phyloP scores from a whole-genome alignment of 2,888 invertebrate genomes.

The Dioctria linearis region DNA sequence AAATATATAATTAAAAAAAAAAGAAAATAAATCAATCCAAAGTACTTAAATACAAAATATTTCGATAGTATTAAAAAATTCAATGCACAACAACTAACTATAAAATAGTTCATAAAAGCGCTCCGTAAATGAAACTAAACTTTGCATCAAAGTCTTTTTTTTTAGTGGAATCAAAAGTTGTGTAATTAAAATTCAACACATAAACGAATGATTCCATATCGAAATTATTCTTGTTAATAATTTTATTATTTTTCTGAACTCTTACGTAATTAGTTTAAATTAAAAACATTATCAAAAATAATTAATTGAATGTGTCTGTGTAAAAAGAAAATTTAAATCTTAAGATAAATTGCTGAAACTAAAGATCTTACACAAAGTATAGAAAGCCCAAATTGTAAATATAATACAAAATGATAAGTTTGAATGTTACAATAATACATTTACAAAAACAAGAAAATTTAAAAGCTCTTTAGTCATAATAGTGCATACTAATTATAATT shows the following conservation, averaged over 20 bases:
- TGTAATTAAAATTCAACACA: background rate
- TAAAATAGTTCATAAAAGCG: slow-evolving; percentile 22
- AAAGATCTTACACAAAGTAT: slow-evolving; percentile 7
- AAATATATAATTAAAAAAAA: slow-evolving; percentile 19
- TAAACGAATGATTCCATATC: background rate
- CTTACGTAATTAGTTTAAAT: slow-evolving; percentile 8
- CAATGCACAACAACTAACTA: slow-evolving; percentile 33
- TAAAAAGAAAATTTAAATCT: background rate
- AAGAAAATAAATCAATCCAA: background rate
- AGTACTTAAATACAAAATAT: slow-evolving; percentile 27
- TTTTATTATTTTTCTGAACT: background rate
- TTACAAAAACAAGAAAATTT: slow-evolving; percentile 13
- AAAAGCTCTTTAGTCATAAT: slow-evolving; percentile 23
- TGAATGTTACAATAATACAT: slow-evolving; percentile 2
- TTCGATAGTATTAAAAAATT: slow-evolving; percentile 4
- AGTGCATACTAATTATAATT: slow-evolving; percentile 17
- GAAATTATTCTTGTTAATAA: background rate
- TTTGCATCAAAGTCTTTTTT: slow-evolving; percentile 45
- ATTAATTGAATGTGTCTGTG: background rate
- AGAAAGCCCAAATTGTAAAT: too few relatives aligned
- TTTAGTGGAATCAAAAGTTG: slow-evolving; percentile 29
- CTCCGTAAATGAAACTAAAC: slow-evolving; percentile 19
- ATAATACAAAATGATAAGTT: background rate
- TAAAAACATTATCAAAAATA: background rate
- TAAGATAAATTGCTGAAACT: slow-evolving; percentile 17